A percentile compares a stretch with the other conserved stretches of the same genome.
Evolutionary conservation across 2,113 vertebrate species (phyloP).

Genomic region (Oreochromis aureus): DNA sequence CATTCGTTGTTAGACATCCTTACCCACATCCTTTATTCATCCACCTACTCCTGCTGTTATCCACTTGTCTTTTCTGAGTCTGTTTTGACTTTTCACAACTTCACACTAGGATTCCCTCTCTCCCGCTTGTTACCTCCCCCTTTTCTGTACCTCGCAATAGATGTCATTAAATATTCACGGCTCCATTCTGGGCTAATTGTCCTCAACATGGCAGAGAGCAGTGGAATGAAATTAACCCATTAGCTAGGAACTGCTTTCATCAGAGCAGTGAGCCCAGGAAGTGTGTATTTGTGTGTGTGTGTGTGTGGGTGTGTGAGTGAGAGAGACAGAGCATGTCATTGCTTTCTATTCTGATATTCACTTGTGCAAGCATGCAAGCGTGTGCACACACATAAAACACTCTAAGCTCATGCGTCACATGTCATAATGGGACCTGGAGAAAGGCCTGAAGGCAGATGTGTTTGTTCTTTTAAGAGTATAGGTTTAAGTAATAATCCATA

Average conservation of each 20-base stretch:
- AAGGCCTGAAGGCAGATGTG: background rate
- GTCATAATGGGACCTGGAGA: background rate
- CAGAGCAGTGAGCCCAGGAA: conserved; percentile 18
- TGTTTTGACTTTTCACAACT: background rate
- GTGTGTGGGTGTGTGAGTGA: background rate
- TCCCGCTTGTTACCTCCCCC: background rate
- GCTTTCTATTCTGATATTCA: background rate
- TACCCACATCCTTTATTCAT: background rate
- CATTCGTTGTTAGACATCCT: background rate
- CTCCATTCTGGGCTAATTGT: conserved; percentile 76
- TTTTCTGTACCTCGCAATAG: conserved; percentile 44
- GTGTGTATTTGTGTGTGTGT: conserved; percentile 9
- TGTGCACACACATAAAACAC: background rate
- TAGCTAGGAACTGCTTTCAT: conserved; percentile 57
- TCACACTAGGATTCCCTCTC: background rate
- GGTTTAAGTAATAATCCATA: background rate
- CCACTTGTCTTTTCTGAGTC: background rate
- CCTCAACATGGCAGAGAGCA: conserved; percentile 70
- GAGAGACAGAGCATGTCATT: background rate
- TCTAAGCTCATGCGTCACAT: background rate
- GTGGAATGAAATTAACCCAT: conserved; percentile 77
- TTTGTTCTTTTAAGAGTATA: background rate
- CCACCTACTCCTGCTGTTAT: background rate
- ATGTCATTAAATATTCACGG: conserved; percentile 77
- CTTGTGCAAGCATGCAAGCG: background rate